These are phyloP conservation scores for Symphodus melops DNA, from an alignment of 2,113 vertebrate genomes.

Conservation along the genomic window DNA sequence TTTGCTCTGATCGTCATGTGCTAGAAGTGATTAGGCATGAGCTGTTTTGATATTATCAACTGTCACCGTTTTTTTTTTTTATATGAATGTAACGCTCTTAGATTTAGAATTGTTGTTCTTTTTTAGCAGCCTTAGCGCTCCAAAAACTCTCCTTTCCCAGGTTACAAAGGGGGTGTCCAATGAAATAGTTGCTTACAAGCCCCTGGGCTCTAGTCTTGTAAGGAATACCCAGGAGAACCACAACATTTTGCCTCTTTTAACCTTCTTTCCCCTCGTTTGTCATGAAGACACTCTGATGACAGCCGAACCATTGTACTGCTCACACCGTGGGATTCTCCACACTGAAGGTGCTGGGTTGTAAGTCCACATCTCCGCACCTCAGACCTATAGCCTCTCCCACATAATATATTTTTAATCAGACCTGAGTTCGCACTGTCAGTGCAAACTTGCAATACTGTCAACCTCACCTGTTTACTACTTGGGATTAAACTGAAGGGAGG, in stretches of 20 bases:
- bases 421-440: slow-evolving; percentile 59
- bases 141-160: slow-evolving; percentile 14
- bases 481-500: slow-evolving; percentile 35
- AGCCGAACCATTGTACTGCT: slow-evolving; percentile 53
- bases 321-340: slow-evolving; percentile 10
- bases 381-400: neutral
- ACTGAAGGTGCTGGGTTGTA: slow-evolving; percentile 9
- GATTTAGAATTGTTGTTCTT: slow-evolving; percentile 31
- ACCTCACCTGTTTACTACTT: slow-evolving; percentile 6
- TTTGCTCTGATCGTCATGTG: neutral
- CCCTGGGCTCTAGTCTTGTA: slow-evolving; percentile 44
- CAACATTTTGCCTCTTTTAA: slow-evolving; percentile 45
- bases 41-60: too few species aligned
- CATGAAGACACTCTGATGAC: slow-evolving; percentile 54
- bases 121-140: slow-evolving; percentile 18
- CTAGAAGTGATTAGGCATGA: neutral
- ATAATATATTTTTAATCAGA: slow-evolving; percentile 28
- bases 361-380: slow-evolving; percentile 44
- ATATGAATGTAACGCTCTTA: neutral
- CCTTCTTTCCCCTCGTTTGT: slow-evolving; percentile 69
- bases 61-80: too few species aligned
- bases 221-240: slow-evolving; percentile 46
- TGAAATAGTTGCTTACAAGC: slow-evolving; percentile 1
- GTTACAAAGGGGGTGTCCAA: slow-evolving; percentile 8
- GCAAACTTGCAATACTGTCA: slow-evolving; percentile 34